A percentile compares a stretch with the other conserved stretches of the same genome.
These are phyloP conservation scores for Phataginus tricuspis DNA, from an alignment of 2,797 vertebrate species.

Conservation along the genomic window DNA sequence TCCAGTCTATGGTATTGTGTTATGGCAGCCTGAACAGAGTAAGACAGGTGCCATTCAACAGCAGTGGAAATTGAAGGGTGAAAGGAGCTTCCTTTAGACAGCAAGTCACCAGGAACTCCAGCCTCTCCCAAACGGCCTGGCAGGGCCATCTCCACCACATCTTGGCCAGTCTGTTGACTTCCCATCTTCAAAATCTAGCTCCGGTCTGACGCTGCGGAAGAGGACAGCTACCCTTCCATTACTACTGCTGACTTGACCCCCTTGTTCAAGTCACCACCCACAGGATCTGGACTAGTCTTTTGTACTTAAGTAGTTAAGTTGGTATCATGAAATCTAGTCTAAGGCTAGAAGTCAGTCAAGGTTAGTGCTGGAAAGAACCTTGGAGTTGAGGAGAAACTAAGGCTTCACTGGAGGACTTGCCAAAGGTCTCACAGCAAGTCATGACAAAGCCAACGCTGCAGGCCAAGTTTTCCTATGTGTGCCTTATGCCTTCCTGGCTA, in stretches of 20 bases:
- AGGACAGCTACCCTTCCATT: neutral
- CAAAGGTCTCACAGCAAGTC: neutral
- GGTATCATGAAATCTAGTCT: conserved; percentile 8
- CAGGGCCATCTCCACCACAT: neutral
- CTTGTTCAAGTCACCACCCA: neutral
- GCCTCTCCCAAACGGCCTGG: neutral
- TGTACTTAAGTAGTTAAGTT: neutral
- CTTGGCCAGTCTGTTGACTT: neutral
- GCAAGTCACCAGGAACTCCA: neutral
- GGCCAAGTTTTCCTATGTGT: neutral
- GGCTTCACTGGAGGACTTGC: neutral
- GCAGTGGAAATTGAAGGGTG: neutral
- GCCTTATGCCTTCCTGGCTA: neutral
- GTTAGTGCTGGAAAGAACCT: neutral
- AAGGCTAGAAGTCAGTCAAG: conserved; percentile 3
- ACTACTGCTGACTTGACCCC: neutral
- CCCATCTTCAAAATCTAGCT: conserved; percentile 15
- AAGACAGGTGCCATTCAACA: neutral
- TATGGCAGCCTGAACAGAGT: neutral
- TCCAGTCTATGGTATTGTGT: neutral
- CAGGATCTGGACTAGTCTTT: neutral
- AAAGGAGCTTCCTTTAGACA: neutral
- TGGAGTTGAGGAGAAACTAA: neutral
- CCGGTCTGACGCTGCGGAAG: neutral
- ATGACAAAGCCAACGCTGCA: neutral